Evolutionary conservation across 2,113 vertebrate genomes (phyloP).

Genomic region (Clarias macrocephalus): DNA sequence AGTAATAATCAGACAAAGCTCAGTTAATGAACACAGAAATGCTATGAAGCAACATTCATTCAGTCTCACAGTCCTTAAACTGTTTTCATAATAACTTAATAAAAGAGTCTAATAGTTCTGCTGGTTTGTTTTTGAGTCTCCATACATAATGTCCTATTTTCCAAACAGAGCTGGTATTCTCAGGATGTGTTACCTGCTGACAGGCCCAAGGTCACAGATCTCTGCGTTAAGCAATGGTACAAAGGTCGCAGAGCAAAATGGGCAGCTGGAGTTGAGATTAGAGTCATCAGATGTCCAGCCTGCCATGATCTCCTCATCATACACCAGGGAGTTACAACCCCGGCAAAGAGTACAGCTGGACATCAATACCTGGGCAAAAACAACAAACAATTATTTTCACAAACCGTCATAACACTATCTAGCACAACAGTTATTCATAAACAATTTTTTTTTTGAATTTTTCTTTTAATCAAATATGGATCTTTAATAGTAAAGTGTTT

Average conservation of each 20-base stretch:
- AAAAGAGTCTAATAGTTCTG: neutral
- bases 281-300: conserved; percentile 94
- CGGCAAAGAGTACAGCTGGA: conserved; percentile 89
- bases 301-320: conserved; percentile 95
- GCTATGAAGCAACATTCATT: neutral
- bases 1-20: neutral
- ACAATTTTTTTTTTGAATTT: neutral
- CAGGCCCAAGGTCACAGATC: conserved; percentile 77
- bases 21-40: neutral
- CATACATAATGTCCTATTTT: neutral
- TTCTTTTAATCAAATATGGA: neutral
- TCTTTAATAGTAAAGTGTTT: neutral
- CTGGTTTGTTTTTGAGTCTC: neutral
- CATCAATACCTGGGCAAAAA: conserved; percentile 69
- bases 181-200: conserved; percentile 65
- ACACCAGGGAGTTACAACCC: conserved; percentile 82
- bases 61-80: too few relatives aligned
- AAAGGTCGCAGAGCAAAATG: conserved; percentile 84
- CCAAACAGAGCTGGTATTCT: neutral
- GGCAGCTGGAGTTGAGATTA: conserved; percentile 90
- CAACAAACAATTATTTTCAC: neutral
- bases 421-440: too few relatives aligned
- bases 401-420: neutral
- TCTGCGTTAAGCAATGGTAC: conserved; percentile 88
- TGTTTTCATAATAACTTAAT: neutral